Evolutionary conservation across 2,113 vertebrate genomes (phyloP).

Genomic region (Phycodurus eques): DNA sequence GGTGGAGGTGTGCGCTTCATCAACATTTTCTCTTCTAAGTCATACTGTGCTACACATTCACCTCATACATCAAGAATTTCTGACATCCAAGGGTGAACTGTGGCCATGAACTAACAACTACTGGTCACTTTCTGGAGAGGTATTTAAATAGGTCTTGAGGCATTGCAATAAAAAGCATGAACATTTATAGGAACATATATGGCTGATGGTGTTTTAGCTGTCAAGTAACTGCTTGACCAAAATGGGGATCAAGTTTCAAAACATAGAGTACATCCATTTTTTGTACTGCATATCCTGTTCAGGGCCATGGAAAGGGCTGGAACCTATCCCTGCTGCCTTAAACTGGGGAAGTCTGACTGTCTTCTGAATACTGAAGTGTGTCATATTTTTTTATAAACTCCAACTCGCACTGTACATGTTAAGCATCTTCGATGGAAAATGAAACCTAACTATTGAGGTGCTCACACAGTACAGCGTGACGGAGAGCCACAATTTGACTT

Average conservation of each 20-base stretch:
- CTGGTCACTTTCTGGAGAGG: too few relatives aligned
- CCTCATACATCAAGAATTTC: not conserved
- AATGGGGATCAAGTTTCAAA: not conserved
- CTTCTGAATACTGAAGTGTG: not conserved
- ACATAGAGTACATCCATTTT: not conserved
- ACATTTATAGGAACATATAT: not conserved
- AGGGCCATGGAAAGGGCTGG: not conserved
- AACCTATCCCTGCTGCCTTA: not conserved
- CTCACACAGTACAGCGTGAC: not conserved
- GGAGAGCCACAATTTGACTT: not conserved
- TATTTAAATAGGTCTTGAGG: too few relatives aligned
- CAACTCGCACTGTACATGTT: not conserved
- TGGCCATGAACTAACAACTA: not conserved
- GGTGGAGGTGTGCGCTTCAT: slow-evolving; percentile 1
- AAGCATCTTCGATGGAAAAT: not conserved
- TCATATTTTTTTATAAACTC: not conserved
- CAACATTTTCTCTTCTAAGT: not conserved
- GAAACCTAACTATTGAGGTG: not conserved
- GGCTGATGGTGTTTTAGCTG: not conserved
- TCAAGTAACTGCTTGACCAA: not conserved
- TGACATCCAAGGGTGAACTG: not conserved
- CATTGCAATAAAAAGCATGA: not conserved
- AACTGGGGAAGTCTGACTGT: not conserved
- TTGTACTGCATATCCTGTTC: not conserved
- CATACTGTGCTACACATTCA: not conserved